Evolutionary conservation across 2,797 vertebrate species (phyloP).

Genomic region (Galagoides demidoff): DNA sequence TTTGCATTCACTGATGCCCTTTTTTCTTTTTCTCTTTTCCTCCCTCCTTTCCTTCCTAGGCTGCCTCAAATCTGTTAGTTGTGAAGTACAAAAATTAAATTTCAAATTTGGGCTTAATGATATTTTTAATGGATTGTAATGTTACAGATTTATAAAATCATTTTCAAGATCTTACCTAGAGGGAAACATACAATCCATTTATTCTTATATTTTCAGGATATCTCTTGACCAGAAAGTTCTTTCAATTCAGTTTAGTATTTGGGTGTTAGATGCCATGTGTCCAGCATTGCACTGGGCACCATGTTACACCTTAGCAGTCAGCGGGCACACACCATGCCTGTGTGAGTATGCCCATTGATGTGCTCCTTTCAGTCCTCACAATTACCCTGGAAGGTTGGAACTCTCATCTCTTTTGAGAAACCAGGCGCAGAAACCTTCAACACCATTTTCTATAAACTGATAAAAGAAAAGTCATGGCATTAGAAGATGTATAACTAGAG

Average conservation of each 20-base stretch:
- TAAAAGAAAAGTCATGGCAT: background rate
- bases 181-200: background rate
- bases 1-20: background rate
- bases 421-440: background rate
- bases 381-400: background rate
- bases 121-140: slow-evolving; percentile 47
- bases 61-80: background rate
- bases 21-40: background rate
- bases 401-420: background rate
- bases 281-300: background rate
- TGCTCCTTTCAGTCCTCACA: background rate
- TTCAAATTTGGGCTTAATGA: background rate
- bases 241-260: background rate
- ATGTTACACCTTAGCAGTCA: background rate
- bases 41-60: background rate
- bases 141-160: background rate
- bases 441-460: slow-evolving; percentile 10
- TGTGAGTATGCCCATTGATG: background rate
- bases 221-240: background rate
- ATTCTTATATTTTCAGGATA: background rate
- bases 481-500: background rate
- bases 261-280: background rate
- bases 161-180: slow-evolving; percentile 8
- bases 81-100: background rate
- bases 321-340: fast-evolving